phyloP scores from a whole-genome alignment of 1,140 invertebrate genomes.

The Telenomus remus region DNA sequence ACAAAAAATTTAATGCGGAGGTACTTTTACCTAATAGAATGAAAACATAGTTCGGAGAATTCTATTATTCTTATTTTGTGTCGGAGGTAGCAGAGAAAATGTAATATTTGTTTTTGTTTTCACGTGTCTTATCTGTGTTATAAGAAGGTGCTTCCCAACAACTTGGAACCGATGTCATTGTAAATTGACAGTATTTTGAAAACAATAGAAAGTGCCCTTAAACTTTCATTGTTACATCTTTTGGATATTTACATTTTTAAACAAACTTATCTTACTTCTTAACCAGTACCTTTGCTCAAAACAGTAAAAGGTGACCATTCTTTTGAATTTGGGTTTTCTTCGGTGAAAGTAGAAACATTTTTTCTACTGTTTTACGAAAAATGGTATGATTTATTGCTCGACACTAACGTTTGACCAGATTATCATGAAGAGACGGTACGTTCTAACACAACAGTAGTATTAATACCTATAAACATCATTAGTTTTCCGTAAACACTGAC shows the following conservation, averaged over 20 bases:
- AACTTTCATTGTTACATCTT: conserved; percentile 8
- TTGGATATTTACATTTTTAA: conserved; percentile 28
- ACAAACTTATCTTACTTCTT: conserved; percentile 36
- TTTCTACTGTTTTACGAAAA: conserved; percentile 9
- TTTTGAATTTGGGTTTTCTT: neutral
- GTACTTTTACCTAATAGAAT: no score
- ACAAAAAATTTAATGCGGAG: no score
- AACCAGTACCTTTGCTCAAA: conserved; percentile 16
- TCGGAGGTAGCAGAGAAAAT: no score
- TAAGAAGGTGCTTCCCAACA: neutral
- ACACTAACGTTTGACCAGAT: conserved; percentile 23
- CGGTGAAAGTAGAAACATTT: conserved; percentile 21
- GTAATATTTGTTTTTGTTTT: conserved; percentile 3
- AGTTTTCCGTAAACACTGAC: conserved; percentile 5
- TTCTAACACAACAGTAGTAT: conserved; percentile 12
- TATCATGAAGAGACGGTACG: conserved; percentile 12
- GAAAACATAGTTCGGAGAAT: no score
- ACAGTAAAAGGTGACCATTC: conserved; percentile 19
- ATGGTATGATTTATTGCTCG: conserved; percentile 23
- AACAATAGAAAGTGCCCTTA: conserved; percentile 9
- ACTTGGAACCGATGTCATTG: conserved; percentile 12
- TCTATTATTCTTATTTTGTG: no score
- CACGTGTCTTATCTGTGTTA: conserved; percentile 25
- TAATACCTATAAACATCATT: neutral
- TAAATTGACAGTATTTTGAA: conserved; percentile 12